A percentile compares a stretch with the other conserved stretches of the same genome.
These are phyloP conservation scores for Apolygus lucorum DNA, from an alignment of 1,140 invertebrate species.

Conservation along the genomic window DNA sequence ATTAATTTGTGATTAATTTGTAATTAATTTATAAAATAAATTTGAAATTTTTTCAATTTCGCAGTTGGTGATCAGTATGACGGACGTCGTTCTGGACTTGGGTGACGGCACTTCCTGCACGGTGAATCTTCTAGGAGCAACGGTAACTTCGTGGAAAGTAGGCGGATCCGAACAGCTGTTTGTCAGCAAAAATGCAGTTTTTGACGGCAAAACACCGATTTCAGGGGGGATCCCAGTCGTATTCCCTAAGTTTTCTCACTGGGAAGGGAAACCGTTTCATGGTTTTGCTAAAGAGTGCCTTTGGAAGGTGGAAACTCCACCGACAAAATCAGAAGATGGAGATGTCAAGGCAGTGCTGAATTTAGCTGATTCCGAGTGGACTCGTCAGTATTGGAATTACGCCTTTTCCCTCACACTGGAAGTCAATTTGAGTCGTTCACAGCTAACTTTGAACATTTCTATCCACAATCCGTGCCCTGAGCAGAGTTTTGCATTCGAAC, in stretches of 20 bases:
- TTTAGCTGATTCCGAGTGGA: not conserved
- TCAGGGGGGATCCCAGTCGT: not conserved
- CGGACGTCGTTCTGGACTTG: no score
- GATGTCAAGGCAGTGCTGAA: not conserved
- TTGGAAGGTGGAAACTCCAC: not conserved
- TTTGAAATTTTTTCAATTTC: no score
- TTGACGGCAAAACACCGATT: not conserved
- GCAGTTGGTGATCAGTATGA: no score
- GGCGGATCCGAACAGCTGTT: not conserved
- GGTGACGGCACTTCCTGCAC: not conserved
- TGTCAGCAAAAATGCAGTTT: not conserved
- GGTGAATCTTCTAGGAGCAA: not conserved
- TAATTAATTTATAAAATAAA: no score
- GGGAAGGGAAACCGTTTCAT: not conserved
- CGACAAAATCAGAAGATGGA: not conserved
- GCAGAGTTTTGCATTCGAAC: not conserved
- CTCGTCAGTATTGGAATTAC: not conserved
- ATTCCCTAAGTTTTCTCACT: not conserved
- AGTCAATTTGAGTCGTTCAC: not conserved
- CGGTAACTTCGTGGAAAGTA: not conserved
- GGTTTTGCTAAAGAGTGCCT: not conserved
- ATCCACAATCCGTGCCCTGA: not conserved
- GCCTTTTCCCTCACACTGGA: not conserved
- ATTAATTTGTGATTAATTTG: no score
- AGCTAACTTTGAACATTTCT: not conserved